These are phyloP conservation scores for Pogonocherus hispidulus DNA, from an alignment of 2,888 invertebrate genomes.

Conservation along the genomic window DNA sequence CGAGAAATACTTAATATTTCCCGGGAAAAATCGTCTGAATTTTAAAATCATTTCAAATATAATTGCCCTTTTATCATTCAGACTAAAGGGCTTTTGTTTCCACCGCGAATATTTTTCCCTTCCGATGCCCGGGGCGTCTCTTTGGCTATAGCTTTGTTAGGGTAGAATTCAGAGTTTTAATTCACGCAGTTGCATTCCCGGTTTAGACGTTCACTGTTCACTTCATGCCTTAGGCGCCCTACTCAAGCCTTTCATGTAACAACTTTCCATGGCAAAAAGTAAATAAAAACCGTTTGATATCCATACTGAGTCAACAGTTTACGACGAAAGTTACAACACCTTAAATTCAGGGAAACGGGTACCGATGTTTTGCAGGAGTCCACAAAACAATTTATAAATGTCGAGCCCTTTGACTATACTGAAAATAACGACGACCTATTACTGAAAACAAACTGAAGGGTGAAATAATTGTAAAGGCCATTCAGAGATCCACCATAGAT, in stretches of 20 bases:
- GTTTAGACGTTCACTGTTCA: neutral
- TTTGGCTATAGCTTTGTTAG: neutral
- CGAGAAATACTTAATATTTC: neutral
- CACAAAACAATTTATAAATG: neutral
- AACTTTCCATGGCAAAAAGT: conserved; percentile 8
- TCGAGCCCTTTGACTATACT: neutral
- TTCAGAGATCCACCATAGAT: no score
- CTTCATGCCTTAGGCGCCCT: neutral
- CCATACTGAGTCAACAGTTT: neutral
- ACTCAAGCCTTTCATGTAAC: conserved; percentile 14
- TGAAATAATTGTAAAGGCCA: no score
- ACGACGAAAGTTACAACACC: conserved; percentile 1
- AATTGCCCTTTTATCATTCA: conserved; percentile 3
- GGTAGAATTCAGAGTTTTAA: conserved; percentile 7
- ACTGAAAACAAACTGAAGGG: no score
- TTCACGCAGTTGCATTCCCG: conserved; percentile 4
- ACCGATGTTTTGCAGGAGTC: neutral
- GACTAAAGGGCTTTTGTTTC: neutral
- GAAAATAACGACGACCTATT: neutral
- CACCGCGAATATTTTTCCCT: neutral
- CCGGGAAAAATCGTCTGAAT: neutral
- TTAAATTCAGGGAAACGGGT: neutral
- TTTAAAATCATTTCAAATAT: neutral
- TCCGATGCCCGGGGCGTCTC: neutral
- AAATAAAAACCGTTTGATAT: conserved; percentile 15